Base-by-base conservation (phyloP, 2,888 invertebrate genomes). In the Homarus gammarus region DNA sequence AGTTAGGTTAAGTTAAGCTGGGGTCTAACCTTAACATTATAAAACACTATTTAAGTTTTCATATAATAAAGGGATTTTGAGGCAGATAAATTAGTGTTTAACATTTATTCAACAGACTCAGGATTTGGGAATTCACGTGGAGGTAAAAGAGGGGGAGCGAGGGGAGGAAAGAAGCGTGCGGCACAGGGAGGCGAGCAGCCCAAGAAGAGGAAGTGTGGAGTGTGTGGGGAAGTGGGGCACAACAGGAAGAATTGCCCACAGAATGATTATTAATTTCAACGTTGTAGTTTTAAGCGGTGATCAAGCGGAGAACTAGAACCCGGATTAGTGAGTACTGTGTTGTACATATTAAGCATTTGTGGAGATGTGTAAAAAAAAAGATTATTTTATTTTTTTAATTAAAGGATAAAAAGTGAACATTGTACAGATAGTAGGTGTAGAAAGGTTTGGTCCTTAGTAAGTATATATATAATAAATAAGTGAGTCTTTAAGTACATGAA, bases 221-320 rank as follows among this genome's bases (percentile, higher is more conserved):
- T 90, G 36, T 92, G 91, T 79, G 91, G 91, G 18, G 91, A 90
- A 61, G 85, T 84, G n/a, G 91, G 91, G 15, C 91, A 92, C 44
- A 86, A 92, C 72, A 77, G 91, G 44, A 88, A 73, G 68, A 92
- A 83, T 72, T 92, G 91, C 33, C 91, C 88, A 33, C 33, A 49
- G 27, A 84, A 84, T 75, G 33, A 0, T 31, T 78, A 33, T 15
- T 86, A 49, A 79, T 12, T 18, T 12, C n/a, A 18, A 56, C n/a
- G n/a, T n/a, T n/a, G n/a, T n/a, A n/a, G n/a, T n/a, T n/a, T n/a
- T n/a, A n/a, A n/a, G n/a, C n/a, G n/a, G n/a, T n/a, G n/a, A n/a
- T n/a, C n/a, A n/a, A n/a, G n/a, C n/a, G n/a, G n/a, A n/a, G n/a
- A n/a, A n/a, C n/a, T n/a, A n/a, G n/a, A n/a, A n/a, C n/a, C n/a